Evolutionary conservation across 2,888 invertebrate genomes (phyloP), one percentile per base, ranked within the genome.

Genomic region (Timema cristinae): DNA sequence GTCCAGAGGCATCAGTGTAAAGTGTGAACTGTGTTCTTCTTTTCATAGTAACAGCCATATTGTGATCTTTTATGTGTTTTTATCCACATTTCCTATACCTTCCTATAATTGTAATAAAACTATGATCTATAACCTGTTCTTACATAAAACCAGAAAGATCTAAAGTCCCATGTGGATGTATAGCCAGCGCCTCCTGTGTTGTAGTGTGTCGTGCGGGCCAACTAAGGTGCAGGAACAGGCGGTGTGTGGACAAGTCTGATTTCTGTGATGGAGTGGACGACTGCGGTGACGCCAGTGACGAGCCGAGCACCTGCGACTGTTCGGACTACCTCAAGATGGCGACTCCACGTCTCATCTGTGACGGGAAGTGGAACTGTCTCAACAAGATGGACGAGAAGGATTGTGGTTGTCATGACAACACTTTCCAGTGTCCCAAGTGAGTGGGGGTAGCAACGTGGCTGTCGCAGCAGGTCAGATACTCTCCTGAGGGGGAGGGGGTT

Each of bases 381-480:
- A 93, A 94, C 79, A 89, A 90, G 76, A 88, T 88, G 70, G 94
- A 94, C 77, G 94, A 94, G 47, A 92, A 93, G 79, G 84, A 84
- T 1, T 73, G 73, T 49, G 51, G 50, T 73, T 92, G 92, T 78
- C 87, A 80, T 6, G 78, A 81, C 5, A 79, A 80, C 49, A 84
- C 82, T 71, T 88, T 86, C 77, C 81, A 81, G 72, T 89, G 89
- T 77, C 79, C 78, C 72, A 81, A 80, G 88, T 88, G 82, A 82
- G 66, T 67, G 4, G 32, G 32, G 32, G 32, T 32, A 32, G 4
- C 71, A 71, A 1, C 32, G 32, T 2, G 32, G 32, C 32, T 32
- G 32, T 32, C 32, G 32, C 32, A 32, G 32, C 32, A 32, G 32
- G 32, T 32, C 32, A 32, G 32, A 1, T 32, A 1, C 4, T 32